A percentile compares a stretch with the other conserved stretches of the same genome.
phyloP scores from a whole-genome alignment of 2,797 vertebrate genomes.

The Enteromius radiatus region DNA sequence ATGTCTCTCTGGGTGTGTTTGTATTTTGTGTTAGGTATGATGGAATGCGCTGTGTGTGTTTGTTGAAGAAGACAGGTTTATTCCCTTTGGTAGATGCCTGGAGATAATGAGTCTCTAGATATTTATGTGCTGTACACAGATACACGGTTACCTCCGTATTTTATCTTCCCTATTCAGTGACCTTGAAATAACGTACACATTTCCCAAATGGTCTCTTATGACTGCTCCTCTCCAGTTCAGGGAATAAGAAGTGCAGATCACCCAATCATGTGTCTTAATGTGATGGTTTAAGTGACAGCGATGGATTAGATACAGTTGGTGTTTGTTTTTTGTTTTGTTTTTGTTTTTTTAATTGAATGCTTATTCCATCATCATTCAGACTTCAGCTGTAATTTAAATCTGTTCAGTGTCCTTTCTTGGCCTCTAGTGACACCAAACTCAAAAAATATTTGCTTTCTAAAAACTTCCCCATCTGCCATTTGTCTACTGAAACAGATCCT shows the following conservation, averaged over 20 bases:
- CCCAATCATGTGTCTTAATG: neutral
- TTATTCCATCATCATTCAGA: neutral
- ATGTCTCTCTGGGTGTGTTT: neutral
- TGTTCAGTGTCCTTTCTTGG: neutral
- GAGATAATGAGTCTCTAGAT: slow-evolving; percentile 46
- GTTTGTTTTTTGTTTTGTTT: neutral
- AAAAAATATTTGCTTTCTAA: neutral
- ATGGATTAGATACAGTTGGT: slow-evolving; percentile 10
- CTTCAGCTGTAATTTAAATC: neutral
- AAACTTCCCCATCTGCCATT: neutral
- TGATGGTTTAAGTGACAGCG: neutral
- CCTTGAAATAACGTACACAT: slow-evolving; percentile 41
- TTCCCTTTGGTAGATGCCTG: slow-evolving; percentile 10
- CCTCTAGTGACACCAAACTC: neutral
- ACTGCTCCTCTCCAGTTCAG: neutral
- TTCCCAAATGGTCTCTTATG: neutral
- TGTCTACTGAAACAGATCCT: neutral
- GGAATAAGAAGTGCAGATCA: neutral
- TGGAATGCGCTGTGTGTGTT: slow-evolving; percentile 11
- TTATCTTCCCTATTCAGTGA: slow-evolving; percentile 28
- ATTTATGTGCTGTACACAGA: slow-evolving; percentile 36
- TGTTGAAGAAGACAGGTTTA: slow-evolving; percentile 6
- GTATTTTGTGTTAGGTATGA: neutral
- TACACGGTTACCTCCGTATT: slow-evolving; percentile 11
- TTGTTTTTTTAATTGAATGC: neutral